phyloP scores from a whole-genome alignment of 2,797 vertebrate species.

The Alexandromys oeconomus region DNA sequence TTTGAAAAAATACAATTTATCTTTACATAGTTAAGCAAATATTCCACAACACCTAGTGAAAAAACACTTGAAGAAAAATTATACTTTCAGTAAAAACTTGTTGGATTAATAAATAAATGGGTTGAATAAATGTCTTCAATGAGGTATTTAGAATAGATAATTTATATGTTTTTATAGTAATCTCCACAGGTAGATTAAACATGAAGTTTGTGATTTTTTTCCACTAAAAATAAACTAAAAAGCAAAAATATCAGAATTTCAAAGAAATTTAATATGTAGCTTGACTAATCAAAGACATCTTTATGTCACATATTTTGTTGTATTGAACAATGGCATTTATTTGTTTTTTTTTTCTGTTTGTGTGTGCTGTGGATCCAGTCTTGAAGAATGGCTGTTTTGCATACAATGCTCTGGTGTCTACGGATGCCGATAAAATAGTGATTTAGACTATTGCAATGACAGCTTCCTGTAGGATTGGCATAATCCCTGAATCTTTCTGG shows the following conservation, averaged over 20 bases:
- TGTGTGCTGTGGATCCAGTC: background rate
- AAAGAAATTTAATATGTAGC: background rate
- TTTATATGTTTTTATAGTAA: background rate
- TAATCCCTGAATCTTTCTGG: conserved; percentile 19
- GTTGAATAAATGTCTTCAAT: background rate
- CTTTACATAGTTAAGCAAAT: background rate
- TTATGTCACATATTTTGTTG: background rate
- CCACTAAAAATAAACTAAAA: background rate
- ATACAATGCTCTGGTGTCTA: background rate
- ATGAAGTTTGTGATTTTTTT: background rate
- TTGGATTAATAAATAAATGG: background rate
- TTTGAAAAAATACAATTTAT: background rate
- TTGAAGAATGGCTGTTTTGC: conserved; percentile 56
- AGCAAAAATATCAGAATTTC: conserved; percentile 6
- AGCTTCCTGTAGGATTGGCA: background rate
- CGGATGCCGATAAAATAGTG: conserved; percentile 44
- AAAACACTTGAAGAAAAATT: conserved; percentile 42
- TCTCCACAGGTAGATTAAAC: background rate
- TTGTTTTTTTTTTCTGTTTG: background rate
- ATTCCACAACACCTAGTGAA: background rate
- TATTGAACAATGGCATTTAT: background rate
- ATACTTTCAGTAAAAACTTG: background rate
- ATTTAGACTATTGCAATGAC: background rate
- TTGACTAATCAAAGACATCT: background rate
- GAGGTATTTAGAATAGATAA: background rate